These are phyloP conservation scores for Cyprinodon variegatus DNA, from an alignment of 2,113 vertebrate species.

Conservation along the genomic window DNA sequence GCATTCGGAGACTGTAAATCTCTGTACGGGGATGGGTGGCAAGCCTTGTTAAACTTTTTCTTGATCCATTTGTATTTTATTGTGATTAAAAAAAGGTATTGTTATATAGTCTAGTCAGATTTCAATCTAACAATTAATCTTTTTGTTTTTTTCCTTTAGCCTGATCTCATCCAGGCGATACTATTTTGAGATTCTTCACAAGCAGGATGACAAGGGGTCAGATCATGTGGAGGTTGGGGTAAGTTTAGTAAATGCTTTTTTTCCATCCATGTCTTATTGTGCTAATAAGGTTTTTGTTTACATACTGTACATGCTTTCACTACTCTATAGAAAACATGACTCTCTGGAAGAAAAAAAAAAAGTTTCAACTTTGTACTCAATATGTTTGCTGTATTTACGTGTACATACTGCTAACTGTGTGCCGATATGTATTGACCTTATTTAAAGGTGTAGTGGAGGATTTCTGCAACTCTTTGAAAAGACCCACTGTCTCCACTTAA, in stretches of 20 bases:
- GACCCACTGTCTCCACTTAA: no score
- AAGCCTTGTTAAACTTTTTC: not conserved
- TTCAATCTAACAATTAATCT: constrained; percentile 26
- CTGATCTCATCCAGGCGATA: constrained; percentile 92
- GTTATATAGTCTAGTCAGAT: not conserved
- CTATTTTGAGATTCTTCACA: constrained; percentile 98
- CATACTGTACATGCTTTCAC: not conserved
- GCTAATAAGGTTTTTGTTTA: not conserved
- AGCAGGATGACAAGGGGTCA: constrained; percentile 94
- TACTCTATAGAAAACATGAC: not conserved
- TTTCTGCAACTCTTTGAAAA: no score
- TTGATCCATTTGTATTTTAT: not conserved
- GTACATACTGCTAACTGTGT: not conserved
- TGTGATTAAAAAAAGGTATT: not conserved
- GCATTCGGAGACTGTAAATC: not conserved
- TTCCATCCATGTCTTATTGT: not conserved
- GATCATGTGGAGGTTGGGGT: constrained; percentile 98
- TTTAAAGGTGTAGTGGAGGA: not conserved
- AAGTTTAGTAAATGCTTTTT: constrained; percentile 72
- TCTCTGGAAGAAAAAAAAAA: not conserved
- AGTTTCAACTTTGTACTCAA: not conserved
- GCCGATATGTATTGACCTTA: not conserved
- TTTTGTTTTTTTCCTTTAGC: constrained; percentile 72
- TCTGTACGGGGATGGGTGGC: not conserved
- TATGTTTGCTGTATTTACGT: no score